phyloP scores from a whole-genome alignment of 2,888 invertebrate genomes.

The Volucella bombylans region DNA sequence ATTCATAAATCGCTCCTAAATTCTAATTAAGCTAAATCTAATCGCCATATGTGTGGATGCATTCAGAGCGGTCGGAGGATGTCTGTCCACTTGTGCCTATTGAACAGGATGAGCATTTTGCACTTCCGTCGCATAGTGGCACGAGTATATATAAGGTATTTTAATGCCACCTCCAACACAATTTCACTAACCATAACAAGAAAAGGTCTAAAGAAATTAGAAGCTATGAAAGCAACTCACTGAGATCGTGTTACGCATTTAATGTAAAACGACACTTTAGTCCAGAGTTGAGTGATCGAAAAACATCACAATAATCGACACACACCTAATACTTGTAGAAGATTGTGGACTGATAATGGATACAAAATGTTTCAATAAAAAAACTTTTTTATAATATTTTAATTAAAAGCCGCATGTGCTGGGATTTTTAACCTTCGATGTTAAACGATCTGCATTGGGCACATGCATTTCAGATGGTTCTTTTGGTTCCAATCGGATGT shows the following conservation, averaged over 20 bases:
- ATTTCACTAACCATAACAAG: neutral
- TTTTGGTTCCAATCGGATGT: too few relatives aligned
- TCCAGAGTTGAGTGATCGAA: neutral
- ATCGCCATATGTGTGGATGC: neutral
- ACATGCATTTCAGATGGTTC: too few relatives aligned
- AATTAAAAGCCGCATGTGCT: too few relatives aligned
- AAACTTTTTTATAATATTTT: too few relatives aligned
- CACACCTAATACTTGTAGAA: too few relatives aligned
- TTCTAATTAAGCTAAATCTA: constrained; percentile 48
- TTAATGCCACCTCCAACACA: neutral
- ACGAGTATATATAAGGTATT: constrained; percentile 7
- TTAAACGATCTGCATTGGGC: too few relatives aligned
- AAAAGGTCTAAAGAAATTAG: neutral
- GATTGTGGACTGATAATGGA: too few relatives aligned
- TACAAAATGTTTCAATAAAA: too few relatives aligned
- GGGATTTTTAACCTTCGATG: too few relatives aligned
- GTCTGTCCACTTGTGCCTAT: constrained; percentile 54
- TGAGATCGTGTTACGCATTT: constrained; percentile 34
- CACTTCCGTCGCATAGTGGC: constrained; percentile 10
- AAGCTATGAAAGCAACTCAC: constrained; percentile 29
- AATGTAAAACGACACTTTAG: constrained; percentile 26
- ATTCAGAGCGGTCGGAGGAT: constrained; percentile 20
- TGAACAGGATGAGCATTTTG: constrained; percentile 50
- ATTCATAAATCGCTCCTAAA: constrained; percentile 64
- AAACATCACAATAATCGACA: neutral